These are phyloP conservation scores for Pogonophryne albipinna DNA, from an alignment of 2,797 vertebrate species.

Conservation along the genomic window DNA sequence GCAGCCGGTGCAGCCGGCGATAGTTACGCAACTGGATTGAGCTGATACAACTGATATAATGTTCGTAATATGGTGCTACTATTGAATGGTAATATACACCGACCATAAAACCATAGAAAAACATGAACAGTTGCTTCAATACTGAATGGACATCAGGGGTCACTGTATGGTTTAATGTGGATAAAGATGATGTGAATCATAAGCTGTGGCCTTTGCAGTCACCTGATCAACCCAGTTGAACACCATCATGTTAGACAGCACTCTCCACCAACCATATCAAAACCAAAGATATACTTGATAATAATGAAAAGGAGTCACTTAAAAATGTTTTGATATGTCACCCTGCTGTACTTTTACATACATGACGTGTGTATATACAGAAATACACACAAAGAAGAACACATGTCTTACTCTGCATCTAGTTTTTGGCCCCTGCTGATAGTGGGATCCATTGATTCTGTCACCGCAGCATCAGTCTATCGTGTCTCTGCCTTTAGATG, in stretches of 20 bases:
- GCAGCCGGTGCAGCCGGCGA: no score
- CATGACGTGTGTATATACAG: not conserved
- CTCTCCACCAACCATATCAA: not conserved
- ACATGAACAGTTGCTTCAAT: not conserved
- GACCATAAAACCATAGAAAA: not conserved
- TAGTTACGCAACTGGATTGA: no score
- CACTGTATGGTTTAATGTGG: not conserved
- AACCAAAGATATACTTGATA: no score
- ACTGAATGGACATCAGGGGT: not conserved
- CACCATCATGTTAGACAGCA: not conserved
- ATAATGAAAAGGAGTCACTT: no score
- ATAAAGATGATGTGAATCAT: not conserved
- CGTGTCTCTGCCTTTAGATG: slow-evolving; percentile 24
- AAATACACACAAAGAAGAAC: not conserved
- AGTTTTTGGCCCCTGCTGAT: not conserved
- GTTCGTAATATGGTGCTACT: not conserved
- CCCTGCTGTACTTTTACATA: not conserved
- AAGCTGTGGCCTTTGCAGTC: not conserved
- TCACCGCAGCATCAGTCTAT: slow-evolving; percentile 31
- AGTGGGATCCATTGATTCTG: slow-evolving; percentile 37
- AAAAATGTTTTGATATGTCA: not conserved
- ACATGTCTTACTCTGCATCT: slow-evolving; percentile 17
- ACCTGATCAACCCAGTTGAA: not conserved
- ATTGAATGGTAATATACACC: not conserved
- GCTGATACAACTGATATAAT: no score